Evolutionary conservation across 2,888 invertebrate genomes (phyloP).

Genomic region (Anorthoa munda): DNA sequence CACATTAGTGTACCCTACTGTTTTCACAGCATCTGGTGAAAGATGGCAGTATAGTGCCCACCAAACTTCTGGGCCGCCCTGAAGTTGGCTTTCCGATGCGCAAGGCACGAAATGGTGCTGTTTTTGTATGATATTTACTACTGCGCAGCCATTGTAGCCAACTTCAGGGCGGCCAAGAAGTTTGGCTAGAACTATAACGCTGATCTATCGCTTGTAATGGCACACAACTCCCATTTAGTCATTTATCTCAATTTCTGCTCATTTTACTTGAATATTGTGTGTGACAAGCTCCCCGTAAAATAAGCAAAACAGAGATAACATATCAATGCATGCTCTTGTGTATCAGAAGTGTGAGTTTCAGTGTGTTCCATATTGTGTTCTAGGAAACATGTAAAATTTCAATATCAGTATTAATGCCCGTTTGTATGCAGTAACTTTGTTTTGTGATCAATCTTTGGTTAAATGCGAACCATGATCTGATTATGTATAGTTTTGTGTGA

Average conservation of each 20-base stretch:
- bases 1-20: conserved; percentile 40
- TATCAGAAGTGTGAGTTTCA: conserved; percentile 21
- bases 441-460: conserved; percentile 70
- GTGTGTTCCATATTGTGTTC: conserved; percentile 17
- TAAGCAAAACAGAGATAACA: conserved; percentile 41
- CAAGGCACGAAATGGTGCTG: no score
- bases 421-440: conserved; percentile 65
- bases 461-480: conserved; percentile 55
- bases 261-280: conserved; percentile 46
- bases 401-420: conserved; percentile 70
- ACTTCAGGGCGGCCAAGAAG: no score
- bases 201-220: conserved; percentile 44
- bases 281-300: conserved; percentile 45
- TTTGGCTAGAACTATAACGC: not conserved
- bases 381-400: conserved; percentile 22
- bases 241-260: conserved; percentile 26
- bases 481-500: conserved; percentile 16
- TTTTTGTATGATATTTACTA: no score
- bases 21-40: conserved; percentile 39
- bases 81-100: no score
- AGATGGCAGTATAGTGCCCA: conserved; percentile 17
- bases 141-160: no score
- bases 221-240: conserved; percentile 48
- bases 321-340: conserved; percentile 21
- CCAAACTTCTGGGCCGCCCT: no score